Evolutionary conservation across 1,140 invertebrate genomes (phyloP).

Genomic region (Aphelinus certus): DNA sequence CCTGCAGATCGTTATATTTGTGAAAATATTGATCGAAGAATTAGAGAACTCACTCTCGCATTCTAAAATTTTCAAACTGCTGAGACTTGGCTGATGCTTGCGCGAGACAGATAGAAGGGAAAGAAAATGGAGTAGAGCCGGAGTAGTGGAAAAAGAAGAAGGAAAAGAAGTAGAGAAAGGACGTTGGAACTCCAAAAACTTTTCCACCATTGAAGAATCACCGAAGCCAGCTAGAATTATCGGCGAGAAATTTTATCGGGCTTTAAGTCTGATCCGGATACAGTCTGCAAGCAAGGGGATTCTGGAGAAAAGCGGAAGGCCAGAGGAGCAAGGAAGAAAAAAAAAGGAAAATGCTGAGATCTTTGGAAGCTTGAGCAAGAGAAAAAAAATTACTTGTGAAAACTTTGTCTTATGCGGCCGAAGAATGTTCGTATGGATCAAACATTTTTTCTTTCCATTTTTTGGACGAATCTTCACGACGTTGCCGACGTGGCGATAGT

Average conservation of each 20-base stretch:
- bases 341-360: background rate
- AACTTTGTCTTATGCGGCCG: too few relatives aligned
- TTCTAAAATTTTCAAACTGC: too few relatives aligned
- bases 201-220: conserved; percentile 41
- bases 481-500: too few relatives aligned
- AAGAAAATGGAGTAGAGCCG: background rate
- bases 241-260: conserved; percentile 48
- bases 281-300: conserved; percentile 44
- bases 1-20: too few relatives aligned
- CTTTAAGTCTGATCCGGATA: conserved; percentile 49
- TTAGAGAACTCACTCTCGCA: too few relatives aligned
- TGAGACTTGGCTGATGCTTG: background rate
- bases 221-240: conserved; percentile 48
- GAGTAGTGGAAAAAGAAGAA: conserved; percentile 20
- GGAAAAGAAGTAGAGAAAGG: conserved; percentile 31
- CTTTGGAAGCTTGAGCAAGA: background rate
- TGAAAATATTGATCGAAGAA: too few relatives aligned
- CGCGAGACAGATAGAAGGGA: conserved; percentile 7
- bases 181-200: conserved; percentile 43
- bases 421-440: too few relatives aligned
- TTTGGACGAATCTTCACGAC: too few relatives aligned
- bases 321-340: conserved; percentile 2
- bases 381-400: background rate
- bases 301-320: conserved; percentile 33
- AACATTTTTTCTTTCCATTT: too few relatives aligned